Conservation (phyloP, 2,113 vertebrate genomes). For the Halcyon malimbica region DNA sequence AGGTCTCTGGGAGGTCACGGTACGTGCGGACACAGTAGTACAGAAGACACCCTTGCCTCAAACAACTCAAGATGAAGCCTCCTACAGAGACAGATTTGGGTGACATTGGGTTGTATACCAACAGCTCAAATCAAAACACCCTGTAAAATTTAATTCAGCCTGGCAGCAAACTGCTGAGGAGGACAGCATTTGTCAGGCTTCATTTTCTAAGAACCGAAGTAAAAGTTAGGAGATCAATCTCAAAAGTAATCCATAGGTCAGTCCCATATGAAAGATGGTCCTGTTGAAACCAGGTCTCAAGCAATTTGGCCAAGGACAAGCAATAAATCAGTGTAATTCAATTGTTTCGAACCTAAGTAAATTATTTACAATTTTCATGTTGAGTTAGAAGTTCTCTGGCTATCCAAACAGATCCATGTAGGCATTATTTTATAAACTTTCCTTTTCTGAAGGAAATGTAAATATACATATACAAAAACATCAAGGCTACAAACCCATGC, state of each 20-base stretch:
- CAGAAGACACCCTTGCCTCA: not conserved
- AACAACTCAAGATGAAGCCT: not conserved
- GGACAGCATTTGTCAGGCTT: not conserved
- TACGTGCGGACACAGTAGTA: too few species aligned
- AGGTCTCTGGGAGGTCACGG: not conserved
- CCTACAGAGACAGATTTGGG: not conserved
- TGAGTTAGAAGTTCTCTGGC: not conserved
- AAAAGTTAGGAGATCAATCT: not conserved
- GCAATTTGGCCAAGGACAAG: not conserved
- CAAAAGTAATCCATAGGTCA: not conserved
- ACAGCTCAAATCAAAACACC: not conserved
- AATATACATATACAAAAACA: constrained; percentile 29
- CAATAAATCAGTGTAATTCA: not conserved
- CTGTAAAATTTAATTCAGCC: not conserved
- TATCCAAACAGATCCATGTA: not conserved
- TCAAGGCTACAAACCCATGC: constrained; percentile 4
- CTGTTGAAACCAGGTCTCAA: not conserved
- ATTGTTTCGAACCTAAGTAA: not conserved
- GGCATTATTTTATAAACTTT: constrained; percentile 23
- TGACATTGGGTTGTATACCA: not conserved
- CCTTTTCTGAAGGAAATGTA: constrained; percentile 12
- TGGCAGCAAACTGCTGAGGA: not conserved
- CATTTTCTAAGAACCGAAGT: not conserved
- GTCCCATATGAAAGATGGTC: not conserved
- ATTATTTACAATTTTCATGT: not conserved